Evolutionary conservation across 2,113 vertebrate genomes (phyloP).

Genomic region (Vicugna pacos): DNA sequence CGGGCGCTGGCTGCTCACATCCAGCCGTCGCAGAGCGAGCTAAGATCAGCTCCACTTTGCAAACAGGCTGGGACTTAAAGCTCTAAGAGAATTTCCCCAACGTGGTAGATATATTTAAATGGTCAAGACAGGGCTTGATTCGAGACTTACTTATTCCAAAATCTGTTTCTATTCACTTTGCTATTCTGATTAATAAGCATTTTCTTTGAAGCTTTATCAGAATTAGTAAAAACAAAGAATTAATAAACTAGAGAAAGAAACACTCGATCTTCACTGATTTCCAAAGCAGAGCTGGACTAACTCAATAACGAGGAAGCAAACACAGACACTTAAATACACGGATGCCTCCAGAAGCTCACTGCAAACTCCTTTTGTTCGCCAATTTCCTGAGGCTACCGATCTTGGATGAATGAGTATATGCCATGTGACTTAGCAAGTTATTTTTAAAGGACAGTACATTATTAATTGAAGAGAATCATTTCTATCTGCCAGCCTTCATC

Average conservation of each 20-base stretch:
- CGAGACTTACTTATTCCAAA: neutral
- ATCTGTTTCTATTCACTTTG: neutral
- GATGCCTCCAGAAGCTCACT: neutral
- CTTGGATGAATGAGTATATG: neutral
- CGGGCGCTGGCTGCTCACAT: neutral
- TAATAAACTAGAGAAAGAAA: neutral
- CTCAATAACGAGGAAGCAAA: neutral
- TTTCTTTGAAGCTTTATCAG: neutral
- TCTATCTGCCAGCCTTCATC: neutral
- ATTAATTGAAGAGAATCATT: neutral
- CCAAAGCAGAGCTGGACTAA: neutral
- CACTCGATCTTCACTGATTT: neutral
- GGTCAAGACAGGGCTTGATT: neutral
- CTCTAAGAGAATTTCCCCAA: neutral
- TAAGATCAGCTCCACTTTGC: no score
- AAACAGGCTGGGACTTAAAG: neutral
- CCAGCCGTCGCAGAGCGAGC: neutral
- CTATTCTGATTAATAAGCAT: neutral
- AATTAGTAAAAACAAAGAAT: neutral
- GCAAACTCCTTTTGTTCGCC: neutral
- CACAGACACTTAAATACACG: no score
- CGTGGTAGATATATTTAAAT: neutral
- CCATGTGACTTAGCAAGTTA: neutral
- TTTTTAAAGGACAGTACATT: slow-evolving; percentile 52
- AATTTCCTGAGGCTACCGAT: neutral